These are phyloP conservation scores for Fopius arisanus DNA, from an alignment of 1,140 invertebrate genomes.

Conservation along the genomic window DNA sequence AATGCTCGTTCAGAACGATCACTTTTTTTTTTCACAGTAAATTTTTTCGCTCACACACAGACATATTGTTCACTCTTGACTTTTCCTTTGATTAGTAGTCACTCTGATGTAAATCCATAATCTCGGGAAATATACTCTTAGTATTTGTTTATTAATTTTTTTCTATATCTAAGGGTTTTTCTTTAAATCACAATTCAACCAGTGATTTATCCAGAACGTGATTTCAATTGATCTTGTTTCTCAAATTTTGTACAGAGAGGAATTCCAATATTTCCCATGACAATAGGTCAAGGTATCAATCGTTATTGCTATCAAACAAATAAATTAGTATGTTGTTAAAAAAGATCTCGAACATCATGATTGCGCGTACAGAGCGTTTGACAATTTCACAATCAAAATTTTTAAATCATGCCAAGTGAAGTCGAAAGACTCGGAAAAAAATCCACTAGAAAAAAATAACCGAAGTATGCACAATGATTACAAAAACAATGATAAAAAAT, in stretches of 20 bases:
- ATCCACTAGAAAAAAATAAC: slow-evolving; percentile 10
- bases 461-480: slow-evolving; percentile 12
- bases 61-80: neutral
- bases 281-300: slow-evolving; percentile 27
- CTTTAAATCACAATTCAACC: slow-evolving; percentile 35
- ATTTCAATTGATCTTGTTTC: neutral
- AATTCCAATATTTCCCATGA: slow-evolving; percentile 22
- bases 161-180: neutral
- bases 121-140: slow-evolving; percentile 2
- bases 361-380: neutral
- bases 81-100: slow-evolving; percentile 1
- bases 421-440: neutral
- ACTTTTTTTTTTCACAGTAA: neutral
- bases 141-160: neutral
- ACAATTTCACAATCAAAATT: neutral
- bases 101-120: neutral
- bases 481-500: slow-evolving; percentile 4
- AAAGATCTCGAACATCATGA: neutral
- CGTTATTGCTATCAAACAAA: slow-evolving; percentile 29
- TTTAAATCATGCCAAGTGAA: neutral
- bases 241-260: slow-evolving; percentile 29
- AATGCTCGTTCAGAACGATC: neutral
- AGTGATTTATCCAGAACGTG: slow-evolving; percentile 34
- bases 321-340: slow-evolving; percentile 8
- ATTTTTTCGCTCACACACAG: slow-evolving; percentile 1